These are phyloP conservation scores for Volucella inanis DNA, from an alignment of 2,888 invertebrate genomes.

Conservation along the genomic window DNA sequence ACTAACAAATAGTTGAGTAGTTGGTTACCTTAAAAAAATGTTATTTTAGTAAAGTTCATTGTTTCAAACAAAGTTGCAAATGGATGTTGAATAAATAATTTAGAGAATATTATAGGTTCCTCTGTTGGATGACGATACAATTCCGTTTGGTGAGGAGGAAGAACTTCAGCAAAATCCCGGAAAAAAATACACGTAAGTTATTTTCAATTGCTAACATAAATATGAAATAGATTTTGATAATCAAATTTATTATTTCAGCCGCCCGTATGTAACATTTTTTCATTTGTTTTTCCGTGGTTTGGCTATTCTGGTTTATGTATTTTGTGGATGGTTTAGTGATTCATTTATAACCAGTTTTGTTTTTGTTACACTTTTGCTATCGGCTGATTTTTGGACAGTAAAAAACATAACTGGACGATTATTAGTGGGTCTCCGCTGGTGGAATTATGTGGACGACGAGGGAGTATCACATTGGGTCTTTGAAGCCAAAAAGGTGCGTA, in stretches of 20 bases:
- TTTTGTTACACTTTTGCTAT: constrained; percentile 92
- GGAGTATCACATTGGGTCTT: constrained; percentile 99
- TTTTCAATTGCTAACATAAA: constrained; percentile 4
- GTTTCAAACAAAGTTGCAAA: constrained; percentile 82
- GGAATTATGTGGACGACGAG: constrained; percentile 99
- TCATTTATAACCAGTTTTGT: constrained; percentile 99
- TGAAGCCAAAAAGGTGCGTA: constrained; percentile 87
- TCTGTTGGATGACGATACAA: constrained; percentile 92
- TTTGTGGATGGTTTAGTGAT: constrained; percentile 94
- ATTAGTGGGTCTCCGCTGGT: constrained; percentile 98
- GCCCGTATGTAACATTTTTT: constrained; percentile 96
- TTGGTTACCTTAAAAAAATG: constrained; percentile 76
- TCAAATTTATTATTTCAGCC: constrained; percentile 85
- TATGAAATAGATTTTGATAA: constrained; percentile 27
- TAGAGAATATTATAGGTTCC: constrained; percentile 86
- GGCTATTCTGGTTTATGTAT: constrained; percentile 93
- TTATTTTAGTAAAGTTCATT: constrained; percentile 72
- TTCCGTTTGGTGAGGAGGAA: constrained; percentile 94
- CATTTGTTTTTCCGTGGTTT: constrained; percentile 94
- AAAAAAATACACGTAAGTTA: constrained; percentile 82
- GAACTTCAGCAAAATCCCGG: constrained; percentile 81
- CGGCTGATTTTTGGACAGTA: constrained; percentile 99
- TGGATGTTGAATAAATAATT: constrained; percentile 1
- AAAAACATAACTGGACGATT: constrained; percentile 93
- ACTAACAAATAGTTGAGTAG: constrained; percentile 55